Conservation (phyloP, 1,140 invertebrate species). For the Drosophila nasuta region DNA sequence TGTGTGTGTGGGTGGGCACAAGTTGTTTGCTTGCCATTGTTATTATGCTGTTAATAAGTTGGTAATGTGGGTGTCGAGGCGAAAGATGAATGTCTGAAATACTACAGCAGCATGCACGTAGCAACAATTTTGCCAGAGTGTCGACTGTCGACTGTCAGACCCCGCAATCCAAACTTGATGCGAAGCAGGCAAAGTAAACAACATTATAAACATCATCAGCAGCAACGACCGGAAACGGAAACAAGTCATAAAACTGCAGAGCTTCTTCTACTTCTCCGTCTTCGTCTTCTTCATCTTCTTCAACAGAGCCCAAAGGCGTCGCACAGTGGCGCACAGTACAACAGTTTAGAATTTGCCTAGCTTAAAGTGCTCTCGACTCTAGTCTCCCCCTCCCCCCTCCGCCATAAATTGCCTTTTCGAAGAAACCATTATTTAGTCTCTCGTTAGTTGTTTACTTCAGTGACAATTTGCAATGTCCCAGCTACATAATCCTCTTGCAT, state of each 20-base stretch:
- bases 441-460: not conserved
- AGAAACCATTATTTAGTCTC: not conserved
- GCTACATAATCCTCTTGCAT: no score
- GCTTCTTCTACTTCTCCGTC: not conserved
- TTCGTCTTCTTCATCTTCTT: no score
- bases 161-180: conserved; percentile 9
- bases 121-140: conserved; percentile 35
- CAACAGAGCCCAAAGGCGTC: not conserved
- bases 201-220: conserved; percentile 43
- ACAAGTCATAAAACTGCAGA: conserved; percentile 62
- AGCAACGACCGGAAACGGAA: conserved; percentile 59
- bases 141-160: conserved; percentile 14
- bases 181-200: conserved; percentile 53
- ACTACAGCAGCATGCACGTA: conserved; percentile 1
- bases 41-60: conserved; percentile 74
- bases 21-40: conserved; percentile 59
- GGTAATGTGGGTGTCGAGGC: conserved; percentile 38
- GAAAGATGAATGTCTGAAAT: conserved; percentile 36
- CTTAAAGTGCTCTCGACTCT: not conserved
- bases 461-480: not conserved
- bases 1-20: conserved; percentile 10
- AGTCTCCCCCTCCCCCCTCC: not conserved
- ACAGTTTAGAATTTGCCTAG: not conserved
- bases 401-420: not conserved
- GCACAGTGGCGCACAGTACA: not conserved